Evolutionary conservation across 2,888 invertebrate species (phyloP).

Genomic region (Conops quadrifasciatus): DNA sequence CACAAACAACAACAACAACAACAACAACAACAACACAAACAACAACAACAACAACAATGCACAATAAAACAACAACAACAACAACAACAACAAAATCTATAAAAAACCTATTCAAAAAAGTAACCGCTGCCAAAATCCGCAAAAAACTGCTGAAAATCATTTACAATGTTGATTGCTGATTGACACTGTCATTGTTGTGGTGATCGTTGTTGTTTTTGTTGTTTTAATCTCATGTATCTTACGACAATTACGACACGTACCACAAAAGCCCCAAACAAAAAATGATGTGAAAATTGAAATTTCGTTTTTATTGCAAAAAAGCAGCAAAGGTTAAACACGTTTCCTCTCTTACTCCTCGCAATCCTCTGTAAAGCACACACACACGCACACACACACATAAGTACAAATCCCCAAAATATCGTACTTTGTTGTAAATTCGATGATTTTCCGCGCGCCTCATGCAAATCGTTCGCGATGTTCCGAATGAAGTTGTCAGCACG

Average conservation of each 20-base stretch:
- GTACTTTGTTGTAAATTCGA: no score
- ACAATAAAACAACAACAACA: background rate
- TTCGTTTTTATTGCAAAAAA: background rate
- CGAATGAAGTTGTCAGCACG: slow-evolving; percentile 50
- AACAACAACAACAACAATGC: no score
- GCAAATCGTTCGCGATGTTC: slow-evolving; percentile 41
- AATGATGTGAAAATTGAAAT: background rate
- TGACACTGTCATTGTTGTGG: no score
- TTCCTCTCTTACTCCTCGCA: background rate
- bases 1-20: background rate
- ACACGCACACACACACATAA: background rate
- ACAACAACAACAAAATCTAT: slow-evolving; percentile 12
- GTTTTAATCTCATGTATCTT: background rate
- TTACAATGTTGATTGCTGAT: background rate
- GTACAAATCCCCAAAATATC: no score
- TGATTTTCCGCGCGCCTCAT: background rate
- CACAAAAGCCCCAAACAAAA: slow-evolving; percentile 10
- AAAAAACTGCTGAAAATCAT: slow-evolving; percentile 28
- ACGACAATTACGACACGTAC: no score
- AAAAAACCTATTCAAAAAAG: no score
- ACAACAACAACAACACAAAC: no score
- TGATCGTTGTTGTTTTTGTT: no score
- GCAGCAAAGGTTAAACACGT: background rate
- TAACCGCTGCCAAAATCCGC: background rate
- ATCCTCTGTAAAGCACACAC: background rate